phyloP scores from a whole-genome alignment of 1,140 invertebrate genomes.

The Drosophila pallidifrons region DNA sequence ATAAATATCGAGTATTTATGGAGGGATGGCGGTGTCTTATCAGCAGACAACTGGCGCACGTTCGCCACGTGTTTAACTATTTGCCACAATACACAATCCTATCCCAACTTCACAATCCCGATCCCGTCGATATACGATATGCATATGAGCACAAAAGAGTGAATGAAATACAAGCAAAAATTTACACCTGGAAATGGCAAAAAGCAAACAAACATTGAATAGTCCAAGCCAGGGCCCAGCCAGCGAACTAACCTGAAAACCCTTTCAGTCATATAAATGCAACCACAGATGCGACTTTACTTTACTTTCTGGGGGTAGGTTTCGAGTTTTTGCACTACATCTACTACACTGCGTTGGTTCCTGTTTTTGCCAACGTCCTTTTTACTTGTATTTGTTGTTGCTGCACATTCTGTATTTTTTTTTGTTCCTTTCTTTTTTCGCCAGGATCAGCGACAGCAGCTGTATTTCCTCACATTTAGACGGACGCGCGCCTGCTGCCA shows the following conservation, averaged over 20 bases:
- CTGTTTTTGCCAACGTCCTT: slow-evolving; percentile 70
- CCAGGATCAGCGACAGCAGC: slow-evolving; percentile 66
- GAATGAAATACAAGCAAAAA: slow-evolving; percentile 31
- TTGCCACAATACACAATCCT: slow-evolving; percentile 17
- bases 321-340: slow-evolving; percentile 50
- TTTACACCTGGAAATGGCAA: slow-evolving; percentile 83
- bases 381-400: slow-evolving; percentile 52
- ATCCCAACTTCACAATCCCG: slow-evolving; percentile 13
- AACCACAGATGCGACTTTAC: slow-evolving; percentile 65
- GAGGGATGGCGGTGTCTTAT: slow-evolving; percentile 48
- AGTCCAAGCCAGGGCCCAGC: slow-evolving; percentile 11
- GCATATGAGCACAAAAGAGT: slow-evolving; percentile 7
- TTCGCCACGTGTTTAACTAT: slow-evolving; percentile 65
- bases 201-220: slow-evolving; percentile 59
- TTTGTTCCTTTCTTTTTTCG: slow-evolving; percentile 7
- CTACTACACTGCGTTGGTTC: slow-evolving; percentile 52
- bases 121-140: slow-evolving; percentile 28
- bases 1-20: slow-evolving; percentile 23
- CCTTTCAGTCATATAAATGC: slow-evolving; percentile 58
- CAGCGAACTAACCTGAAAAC: slow-evolving; percentile 41
- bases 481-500: slow-evolving; percentile 77
- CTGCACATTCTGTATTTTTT: slow-evolving; percentile 1
- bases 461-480: slow-evolving; percentile 64
- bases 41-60: slow-evolving; percentile 74
- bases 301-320: slow-evolving; percentile 52